Evolutionary conservation across 53 echinoderm and acorn worm genomes (phyloP).

Genomic region (Pentamera pediparva): DNA sequence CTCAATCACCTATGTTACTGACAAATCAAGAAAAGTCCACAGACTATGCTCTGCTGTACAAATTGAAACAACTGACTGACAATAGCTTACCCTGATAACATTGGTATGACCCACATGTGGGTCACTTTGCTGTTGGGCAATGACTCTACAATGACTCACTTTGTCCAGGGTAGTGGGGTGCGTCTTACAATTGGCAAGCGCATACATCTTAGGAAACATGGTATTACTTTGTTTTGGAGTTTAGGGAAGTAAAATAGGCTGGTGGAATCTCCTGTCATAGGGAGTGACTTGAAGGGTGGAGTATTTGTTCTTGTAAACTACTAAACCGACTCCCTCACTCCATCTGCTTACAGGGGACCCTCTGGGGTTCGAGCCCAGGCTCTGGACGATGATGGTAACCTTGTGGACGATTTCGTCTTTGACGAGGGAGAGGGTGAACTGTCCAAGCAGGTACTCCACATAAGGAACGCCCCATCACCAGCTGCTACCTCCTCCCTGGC

Average conservation of each 20-base stretch:
- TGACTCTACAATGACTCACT: too few species aligned
- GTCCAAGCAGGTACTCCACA: slow-evolving; percentile 72
- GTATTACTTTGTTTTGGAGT: not conserved
- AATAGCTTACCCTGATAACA: too few species aligned
- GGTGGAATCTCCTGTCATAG: not conserved
- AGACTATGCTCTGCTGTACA: too few species aligned
- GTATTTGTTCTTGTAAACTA: not conserved
- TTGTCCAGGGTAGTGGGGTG: too few species aligned
- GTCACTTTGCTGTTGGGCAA: too few species aligned
- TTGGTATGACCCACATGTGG: too few species aligned
- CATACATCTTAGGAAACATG: too few species aligned
- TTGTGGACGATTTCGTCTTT: slow-evolving; percentile 98
- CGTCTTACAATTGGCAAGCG: too few species aligned
- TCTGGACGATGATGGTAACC: slow-evolving; percentile 66
- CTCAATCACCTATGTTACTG: too few species aligned
- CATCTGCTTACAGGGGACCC: slow-evolving; percentile 65
- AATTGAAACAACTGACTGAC: too few species aligned
- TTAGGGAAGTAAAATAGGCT: not conserved
- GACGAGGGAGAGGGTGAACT: slow-evolving; percentile 68
- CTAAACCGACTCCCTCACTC: not conserved
- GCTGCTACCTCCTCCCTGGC: slow-evolving; percentile 93
- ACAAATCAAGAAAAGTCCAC: too few species aligned
- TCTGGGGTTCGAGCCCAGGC: slow-evolving; percentile 96
- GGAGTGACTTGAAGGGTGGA: not conserved
- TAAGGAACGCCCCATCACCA: slow-evolving; percentile 92